phyloP scores from a whole-genome alignment of 2,888 invertebrate species.

The Trilocha varians region DNA sequence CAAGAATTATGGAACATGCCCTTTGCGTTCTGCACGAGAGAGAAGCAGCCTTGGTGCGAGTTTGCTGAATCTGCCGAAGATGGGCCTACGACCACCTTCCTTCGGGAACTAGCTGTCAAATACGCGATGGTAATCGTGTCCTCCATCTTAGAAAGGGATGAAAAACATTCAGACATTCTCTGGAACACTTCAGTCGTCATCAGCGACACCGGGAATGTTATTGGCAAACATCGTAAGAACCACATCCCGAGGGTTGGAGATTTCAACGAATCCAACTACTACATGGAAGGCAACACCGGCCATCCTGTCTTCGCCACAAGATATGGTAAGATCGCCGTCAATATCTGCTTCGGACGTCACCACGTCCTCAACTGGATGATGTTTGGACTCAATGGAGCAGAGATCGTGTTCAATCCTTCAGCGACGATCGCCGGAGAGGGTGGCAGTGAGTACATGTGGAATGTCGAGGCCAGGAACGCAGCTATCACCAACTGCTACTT shows the following conservation, averaged over 20 bases:
- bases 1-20: constrained; percentile 99
- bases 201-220: constrained; percentile 86
- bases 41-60: constrained; percentile 97
- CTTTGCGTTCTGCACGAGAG: constrained; percentile 97
- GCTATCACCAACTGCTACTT: constrained; percentile 98
- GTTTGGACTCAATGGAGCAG: constrained; percentile 97
- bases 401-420: constrained; percentile 99
- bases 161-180: constrained; percentile 86
- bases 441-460: constrained; percentile 93
- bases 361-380: constrained; percentile 99
- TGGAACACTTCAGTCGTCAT: constrained; percentile 99
- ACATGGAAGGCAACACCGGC: constrained; percentile 95
- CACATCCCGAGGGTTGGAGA: constrained; percentile 98
- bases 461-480: constrained; percentile 95
- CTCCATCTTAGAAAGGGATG: constrained; percentile 95
- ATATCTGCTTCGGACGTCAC: constrained; percentile 98
- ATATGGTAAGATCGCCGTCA: constrained; percentile 92
- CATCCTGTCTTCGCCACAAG: constrained; percentile 94
- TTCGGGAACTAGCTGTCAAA: constrained; percentile 84
- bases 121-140: constrained; percentile 96
- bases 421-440: constrained; percentile 87
- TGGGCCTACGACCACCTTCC: constrained; percentile 89
- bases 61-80: constrained; percentile 94
- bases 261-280: constrained; percentile 99
- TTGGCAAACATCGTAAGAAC: constrained; percentile 98